Evolutionary conservation across 2,797 vertebrate species (phyloP).

Genomic region (Gallinago stenura): DNA sequence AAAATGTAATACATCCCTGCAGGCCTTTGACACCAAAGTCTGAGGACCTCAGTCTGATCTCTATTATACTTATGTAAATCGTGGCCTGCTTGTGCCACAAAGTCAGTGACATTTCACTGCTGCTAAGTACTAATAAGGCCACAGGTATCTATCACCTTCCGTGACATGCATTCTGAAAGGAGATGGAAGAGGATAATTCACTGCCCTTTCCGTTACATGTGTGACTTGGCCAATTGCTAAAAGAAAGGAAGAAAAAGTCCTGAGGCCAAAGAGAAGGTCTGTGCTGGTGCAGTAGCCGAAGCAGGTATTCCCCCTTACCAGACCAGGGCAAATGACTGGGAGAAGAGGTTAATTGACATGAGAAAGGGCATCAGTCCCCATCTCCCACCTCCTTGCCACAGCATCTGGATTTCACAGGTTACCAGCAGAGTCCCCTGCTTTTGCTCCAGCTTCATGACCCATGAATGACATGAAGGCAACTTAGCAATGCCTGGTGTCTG

Average conservation of each 20-base stretch:
- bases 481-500: neutral
- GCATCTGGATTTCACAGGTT: neutral
- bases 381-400: neutral
- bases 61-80: neutral
- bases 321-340: neutral
- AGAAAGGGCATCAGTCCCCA: neutral
- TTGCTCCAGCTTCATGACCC: neutral
- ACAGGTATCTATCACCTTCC: neutral
- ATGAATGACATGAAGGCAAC: neutral
- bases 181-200: slow-evolving; percentile 12
- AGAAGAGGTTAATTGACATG: neutral
- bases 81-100: neutral
- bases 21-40: neutral
- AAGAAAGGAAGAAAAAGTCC: neutral
- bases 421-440: neutral
- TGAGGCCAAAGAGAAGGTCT: neutral
- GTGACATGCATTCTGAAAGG: neutral
- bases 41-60: neutral
- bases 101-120: neutral
- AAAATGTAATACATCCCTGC: neutral
- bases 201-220: neutral
- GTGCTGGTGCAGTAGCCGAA: neutral
- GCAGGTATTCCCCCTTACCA: neutral
- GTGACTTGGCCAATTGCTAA: neutral
- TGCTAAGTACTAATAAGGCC: neutral